Conservation (phyloP, 2,888 invertebrate genomes). For the Synanthedon vespiformis region DNA sequence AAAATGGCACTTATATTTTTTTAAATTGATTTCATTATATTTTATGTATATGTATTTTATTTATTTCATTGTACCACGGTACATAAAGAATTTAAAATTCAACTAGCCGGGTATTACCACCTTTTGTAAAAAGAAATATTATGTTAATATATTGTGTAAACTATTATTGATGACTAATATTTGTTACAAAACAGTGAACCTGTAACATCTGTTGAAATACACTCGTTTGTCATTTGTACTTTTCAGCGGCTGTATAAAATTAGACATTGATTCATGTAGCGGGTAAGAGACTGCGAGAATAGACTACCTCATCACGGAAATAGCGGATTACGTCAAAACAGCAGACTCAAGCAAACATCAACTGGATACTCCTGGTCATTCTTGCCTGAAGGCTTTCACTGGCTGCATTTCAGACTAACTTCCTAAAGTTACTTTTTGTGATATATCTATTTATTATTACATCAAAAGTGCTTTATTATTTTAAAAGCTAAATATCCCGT, state of each 20-base stretch:
- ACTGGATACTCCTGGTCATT: neutral
- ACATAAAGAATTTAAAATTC: too few relatives aligned
- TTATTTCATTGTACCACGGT: too few relatives aligned
- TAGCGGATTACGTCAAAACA: constrained; percentile 53
- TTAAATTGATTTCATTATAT: too few relatives aligned
- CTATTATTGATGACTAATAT: neutral
- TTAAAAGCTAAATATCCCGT: too few relatives aligned
- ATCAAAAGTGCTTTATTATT: too few relatives aligned
- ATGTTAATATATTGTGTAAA: neutral
- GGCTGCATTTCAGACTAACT: too few relatives aligned
- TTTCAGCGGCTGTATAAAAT: constrained; percentile 41
- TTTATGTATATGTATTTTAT: too few relatives aligned
- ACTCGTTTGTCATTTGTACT: constrained; percentile 39
- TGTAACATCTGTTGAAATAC: constrained; percentile 20
- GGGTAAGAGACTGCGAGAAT: constrained; percentile 24
- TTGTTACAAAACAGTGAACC: constrained; percentile 2
- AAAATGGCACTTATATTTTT: too few relatives aligned
- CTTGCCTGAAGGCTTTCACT: too few relatives aligned
- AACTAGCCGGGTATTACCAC: too few relatives aligned
- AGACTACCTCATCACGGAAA: constrained; percentile 33
- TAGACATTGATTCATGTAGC: constrained; percentile 56
- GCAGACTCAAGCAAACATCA: constrained; percentile 9
- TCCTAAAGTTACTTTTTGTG: too few relatives aligned
- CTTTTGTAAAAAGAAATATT: neutral
- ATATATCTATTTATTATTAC: too few relatives aligned